A percentile compares a stretch with the other conserved stretches of the same genome.
Conservation (phyloP, 2,888 invertebrate species). For the Chloromyia formosa region DNA sequence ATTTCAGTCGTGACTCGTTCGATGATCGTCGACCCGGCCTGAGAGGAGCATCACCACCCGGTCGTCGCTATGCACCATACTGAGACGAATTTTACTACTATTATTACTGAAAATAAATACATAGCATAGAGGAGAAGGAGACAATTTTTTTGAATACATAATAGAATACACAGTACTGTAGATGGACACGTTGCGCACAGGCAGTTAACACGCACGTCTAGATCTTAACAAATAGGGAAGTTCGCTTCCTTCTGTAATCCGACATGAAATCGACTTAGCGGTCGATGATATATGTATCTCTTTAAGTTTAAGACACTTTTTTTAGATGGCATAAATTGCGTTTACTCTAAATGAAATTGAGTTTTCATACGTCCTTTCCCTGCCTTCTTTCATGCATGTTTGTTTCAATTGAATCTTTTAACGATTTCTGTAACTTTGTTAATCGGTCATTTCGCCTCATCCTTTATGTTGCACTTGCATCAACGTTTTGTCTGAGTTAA, state of each 20-base stretch:
- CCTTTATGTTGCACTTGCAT: too few relatives aligned
- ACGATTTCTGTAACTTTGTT: too few relatives aligned
- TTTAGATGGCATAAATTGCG: neutral
- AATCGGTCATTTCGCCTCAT: too few relatives aligned
- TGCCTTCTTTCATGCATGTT: too few relatives aligned
- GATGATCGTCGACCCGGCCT: conserved; percentile 78
- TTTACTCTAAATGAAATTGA: neutral
- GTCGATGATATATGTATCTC: neutral
- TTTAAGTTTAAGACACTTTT: conserved; percentile 5
- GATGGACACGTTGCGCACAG: conserved; percentile 8
- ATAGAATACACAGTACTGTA: neutral
- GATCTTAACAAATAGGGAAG: neutral
- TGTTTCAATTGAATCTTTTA: too few relatives aligned
- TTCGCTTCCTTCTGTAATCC: too few relatives aligned
- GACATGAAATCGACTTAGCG: neutral
- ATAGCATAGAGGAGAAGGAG: too few relatives aligned
- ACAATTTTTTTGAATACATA: neutral
- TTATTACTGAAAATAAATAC: too few relatives aligned
- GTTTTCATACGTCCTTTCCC: too few relatives aligned
- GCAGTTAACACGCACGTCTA: neutral
- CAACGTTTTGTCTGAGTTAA: too few relatives aligned
- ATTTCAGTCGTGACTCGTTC: conserved; percentile 87
- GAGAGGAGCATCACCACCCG: conserved; percentile 84
- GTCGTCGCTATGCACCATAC: conserved; percentile 88
- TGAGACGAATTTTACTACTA: conserved; percentile 65